A percentile compares a stretch with the other conserved stretches of the same genome.
These are phyloP conservation scores for Lophochroa leadbeateri DNA, from an alignment of 2,113 vertebrate species.

Conservation along the genomic window DNA sequence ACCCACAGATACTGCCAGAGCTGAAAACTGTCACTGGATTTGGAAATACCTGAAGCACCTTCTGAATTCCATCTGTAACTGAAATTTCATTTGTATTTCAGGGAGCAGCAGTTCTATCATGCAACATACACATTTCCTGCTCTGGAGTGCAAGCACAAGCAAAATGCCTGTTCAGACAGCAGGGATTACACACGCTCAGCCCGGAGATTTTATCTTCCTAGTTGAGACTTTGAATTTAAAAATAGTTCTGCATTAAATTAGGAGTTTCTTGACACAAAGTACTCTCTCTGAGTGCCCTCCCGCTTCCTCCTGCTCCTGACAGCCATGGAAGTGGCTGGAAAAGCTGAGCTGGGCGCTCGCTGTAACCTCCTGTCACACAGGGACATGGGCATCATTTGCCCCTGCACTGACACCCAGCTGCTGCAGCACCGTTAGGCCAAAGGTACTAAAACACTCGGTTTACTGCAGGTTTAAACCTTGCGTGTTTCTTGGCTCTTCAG, in stretches of 20 bases:
- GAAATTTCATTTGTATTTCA: not conserved
- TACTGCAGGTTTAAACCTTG: not conserved
- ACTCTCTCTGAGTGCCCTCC: not conserved
- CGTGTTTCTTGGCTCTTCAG: not conserved
- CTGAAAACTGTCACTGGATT: not conserved
- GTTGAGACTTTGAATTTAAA: not conserved
- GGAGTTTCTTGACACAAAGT: not conserved
- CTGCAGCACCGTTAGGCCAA: not conserved
- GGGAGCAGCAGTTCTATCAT: not conserved
- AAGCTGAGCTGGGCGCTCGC: not conserved
- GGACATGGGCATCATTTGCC: not conserved
- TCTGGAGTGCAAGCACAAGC: not conserved
- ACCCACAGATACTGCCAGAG: not conserved
- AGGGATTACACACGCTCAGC: not conserved
- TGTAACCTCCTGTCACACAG: not conserved
- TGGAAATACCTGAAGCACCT: not conserved
- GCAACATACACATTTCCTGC: rapidly evolving
- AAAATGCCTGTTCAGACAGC: not conserved
- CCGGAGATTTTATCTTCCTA: not conserved
- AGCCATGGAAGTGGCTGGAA: not conserved
- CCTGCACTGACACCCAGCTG: not conserved
- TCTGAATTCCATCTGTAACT: not conserved
- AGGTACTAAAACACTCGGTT: not conserved
- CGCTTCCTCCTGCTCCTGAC: not conserved
- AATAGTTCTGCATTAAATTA: not conserved